These are phyloP conservation scores for Ctenodactylus gundi DNA, from an alignment of 2,113 vertebrate genomes.

Conservation along the genomic window DNA sequence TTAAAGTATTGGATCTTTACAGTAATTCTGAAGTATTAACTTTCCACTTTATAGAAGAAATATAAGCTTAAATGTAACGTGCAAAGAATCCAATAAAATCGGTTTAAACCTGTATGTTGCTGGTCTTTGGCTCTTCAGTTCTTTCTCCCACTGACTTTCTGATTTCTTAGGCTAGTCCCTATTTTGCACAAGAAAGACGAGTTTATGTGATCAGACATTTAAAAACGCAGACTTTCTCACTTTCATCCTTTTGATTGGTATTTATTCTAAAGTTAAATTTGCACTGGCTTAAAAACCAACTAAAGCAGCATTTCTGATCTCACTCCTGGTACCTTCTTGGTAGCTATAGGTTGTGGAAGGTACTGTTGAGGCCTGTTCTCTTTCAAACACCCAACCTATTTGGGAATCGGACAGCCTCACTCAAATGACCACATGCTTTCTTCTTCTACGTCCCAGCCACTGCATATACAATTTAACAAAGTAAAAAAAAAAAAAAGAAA, in stretches of 20 bases:
- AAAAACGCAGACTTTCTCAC: not conserved
- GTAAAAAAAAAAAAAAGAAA: too few relatives aligned
- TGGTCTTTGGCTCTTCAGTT: not conserved
- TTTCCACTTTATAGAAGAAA: not conserved
- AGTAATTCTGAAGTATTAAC: not conserved
- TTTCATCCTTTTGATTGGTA: not conserved
- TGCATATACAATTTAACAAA: not conserved
- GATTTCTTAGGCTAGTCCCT: not conserved
- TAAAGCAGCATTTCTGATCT: constrained; percentile 5
- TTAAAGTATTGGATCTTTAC: constrained; percentile 33
- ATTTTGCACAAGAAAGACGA: constrained; percentile 24
- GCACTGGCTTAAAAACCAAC: not conserved
- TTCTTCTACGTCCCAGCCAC: not conserved
- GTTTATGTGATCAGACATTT: not conserved
- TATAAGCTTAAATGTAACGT: not conserved
- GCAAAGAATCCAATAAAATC: not conserved
- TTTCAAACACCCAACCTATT: constrained; percentile 50
- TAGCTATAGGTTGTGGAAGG: not conserved
- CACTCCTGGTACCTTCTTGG: not conserved
- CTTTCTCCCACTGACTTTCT: not conserved
- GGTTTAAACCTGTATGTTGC: not conserved
- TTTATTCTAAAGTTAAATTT: not conserved
- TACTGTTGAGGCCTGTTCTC: constrained; percentile 52
- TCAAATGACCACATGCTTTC: constrained; percentile 59
- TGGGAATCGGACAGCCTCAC: constrained; percentile 34